A percentile compares a stretch with the other conserved stretches of the same genome.
These are phyloP conservation scores for Agrilus planipennis DNA, from an alignment of 1,140 invertebrate genomes.

Conservation along the genomic window DNA sequence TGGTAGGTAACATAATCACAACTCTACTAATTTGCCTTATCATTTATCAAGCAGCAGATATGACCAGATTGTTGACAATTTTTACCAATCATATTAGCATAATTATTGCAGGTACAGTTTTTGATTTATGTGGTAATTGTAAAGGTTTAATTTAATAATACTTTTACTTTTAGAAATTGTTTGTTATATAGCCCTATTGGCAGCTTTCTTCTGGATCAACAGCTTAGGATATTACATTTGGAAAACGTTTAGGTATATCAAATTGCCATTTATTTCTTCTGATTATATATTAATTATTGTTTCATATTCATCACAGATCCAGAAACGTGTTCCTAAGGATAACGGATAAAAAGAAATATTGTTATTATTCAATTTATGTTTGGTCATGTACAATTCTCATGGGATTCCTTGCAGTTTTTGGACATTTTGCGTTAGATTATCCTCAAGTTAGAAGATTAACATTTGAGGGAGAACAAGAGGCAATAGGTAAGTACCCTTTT, in stretches of 20 bases:
- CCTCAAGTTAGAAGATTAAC: conserved; percentile 36
- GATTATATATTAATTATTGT: not conserved
- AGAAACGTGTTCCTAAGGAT: conserved; percentile 70
- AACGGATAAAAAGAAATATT: conserved; percentile 72
- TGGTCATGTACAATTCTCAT: conserved; percentile 61
- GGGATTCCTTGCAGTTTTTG: conserved; percentile 59
- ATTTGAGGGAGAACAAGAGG: conserved; percentile 42
- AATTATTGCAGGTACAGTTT: conserved; percentile 64
- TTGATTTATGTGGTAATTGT: conserved; percentile 18
- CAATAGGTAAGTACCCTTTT: conserved; percentile 39
- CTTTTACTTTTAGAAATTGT: conserved; percentile 52
- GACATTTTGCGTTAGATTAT: conserved; percentile 67
- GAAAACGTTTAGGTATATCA: conserved; percentile 62
- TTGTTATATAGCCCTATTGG: conserved; percentile 58
- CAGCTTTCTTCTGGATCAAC: conserved; percentile 74
- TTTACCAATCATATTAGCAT: conserved; percentile 67
- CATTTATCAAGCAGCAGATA: conserved; percentile 58
- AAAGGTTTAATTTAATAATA: conserved; percentile 4
- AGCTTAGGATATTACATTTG: conserved; percentile 75
- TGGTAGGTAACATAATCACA: conserved; percentile 72
- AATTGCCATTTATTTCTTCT: not conserved
- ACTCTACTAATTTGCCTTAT: conserved; percentile 66
- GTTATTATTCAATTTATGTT: conserved; percentile 69
- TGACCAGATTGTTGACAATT: conserved; percentile 67
- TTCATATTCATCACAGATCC: conserved; percentile 46